Base-by-base conservation (phyloP, 2,888 invertebrate species). In the Chymomyza fuscimana region DNA sequence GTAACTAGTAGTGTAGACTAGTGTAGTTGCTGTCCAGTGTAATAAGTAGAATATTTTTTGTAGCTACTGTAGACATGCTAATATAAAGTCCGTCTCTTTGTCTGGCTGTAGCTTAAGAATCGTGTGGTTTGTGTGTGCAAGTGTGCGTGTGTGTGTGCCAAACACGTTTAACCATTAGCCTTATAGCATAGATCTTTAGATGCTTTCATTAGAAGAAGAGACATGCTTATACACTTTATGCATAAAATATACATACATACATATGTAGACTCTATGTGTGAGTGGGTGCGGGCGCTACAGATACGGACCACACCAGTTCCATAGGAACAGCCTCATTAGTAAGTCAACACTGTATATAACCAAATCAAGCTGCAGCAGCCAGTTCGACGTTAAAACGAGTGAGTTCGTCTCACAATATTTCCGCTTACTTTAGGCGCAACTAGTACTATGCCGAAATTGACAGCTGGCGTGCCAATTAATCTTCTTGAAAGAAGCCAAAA, bases 391-490 rank as follows among this genome's bases (percentile, higher is more conserved):
- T 15, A 2, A 12, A 52, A 16, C 16, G 52, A 52, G 16, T 52
- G 16, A 12, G 6, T 16, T 67, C 61, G 51, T 59, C 69, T 58
- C 67, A 5, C 6, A 70, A 78, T 71, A 76, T 84, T 82, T 83
- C 86, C 87, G 82, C 80, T 80, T 85, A 80, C 70, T 87, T 82
- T 80, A 22, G 82, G 82, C 82, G 75, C 82, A 80, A 73, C 72
- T 32, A 32, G 32, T 32, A 32, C 32, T 72, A 83, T 86, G 86
- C 73, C 72, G 71, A 73, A 78, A 81, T 63, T 82, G 87, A 83
- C 82, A 82, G 83, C 80, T 76, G 63, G 70, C 69, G 62, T 67
- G 72, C 73, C 83, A 84, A 84, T 84, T 85, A 85, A 84, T 84
- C 86, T 82, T 77, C 64, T 71, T 58, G 68, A 73, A 76, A 25